Percentiles rank a stretch among this genome's conserved stretches.
These are phyloP conservation scores for Drosophila paulistorum DNA, from an alignment of 1,140 invertebrate genomes.

Conservation along the genomic window DNA sequence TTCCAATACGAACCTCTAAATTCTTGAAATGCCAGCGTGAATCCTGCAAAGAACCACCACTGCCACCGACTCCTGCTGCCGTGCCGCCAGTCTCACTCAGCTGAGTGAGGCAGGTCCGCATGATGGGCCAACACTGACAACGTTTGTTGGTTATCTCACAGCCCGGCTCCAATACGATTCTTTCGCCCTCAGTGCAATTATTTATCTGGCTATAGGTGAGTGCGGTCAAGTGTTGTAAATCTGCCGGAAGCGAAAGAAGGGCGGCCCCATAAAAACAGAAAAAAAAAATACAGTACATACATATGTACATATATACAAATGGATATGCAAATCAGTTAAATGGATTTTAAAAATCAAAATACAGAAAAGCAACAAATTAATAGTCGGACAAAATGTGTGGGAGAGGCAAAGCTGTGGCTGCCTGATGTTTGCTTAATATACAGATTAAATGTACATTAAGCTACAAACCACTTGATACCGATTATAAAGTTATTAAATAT, in stretches of 20 bases:
- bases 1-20: slow-evolving; percentile 56
- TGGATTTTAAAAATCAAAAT: slow-evolving; percentile 9
- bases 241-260: slow-evolving; percentile 36
- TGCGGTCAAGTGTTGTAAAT: slow-evolving; percentile 67
- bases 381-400: background rate
- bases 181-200: slow-evolving; percentile 73
- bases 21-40: slow-evolving; percentile 80
- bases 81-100: slow-evolving; percentile 51
- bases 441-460: slow-evolving; percentile 53
- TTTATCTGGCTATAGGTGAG: slow-evolving; percentile 66
- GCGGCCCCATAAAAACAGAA: too few species aligned
- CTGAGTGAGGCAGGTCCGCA: slow-evolving; percentile 72
- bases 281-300: too few species aligned
- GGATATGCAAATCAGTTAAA: slow-evolving; percentile 26
- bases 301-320: background rate
- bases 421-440: slow-evolving; percentile 24
- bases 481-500: slow-evolving; percentile 25
- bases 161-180: slow-evolving; percentile 73
- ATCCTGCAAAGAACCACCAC: slow-evolving; percentile 50
- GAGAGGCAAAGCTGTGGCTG: background rate
- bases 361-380: background rate
- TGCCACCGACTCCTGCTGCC: slow-evolving; percentile 3
- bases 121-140: slow-evolving; percentile 80
- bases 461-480: slow-evolving; percentile 28
- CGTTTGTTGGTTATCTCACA: slow-evolving; percentile 82